Percentiles rank a stretch among this genome's conserved stretches.
Evolutionary conservation across 2,888 invertebrate genomes (phyloP).

Genomic region (Osedax fenrisi): DNA sequence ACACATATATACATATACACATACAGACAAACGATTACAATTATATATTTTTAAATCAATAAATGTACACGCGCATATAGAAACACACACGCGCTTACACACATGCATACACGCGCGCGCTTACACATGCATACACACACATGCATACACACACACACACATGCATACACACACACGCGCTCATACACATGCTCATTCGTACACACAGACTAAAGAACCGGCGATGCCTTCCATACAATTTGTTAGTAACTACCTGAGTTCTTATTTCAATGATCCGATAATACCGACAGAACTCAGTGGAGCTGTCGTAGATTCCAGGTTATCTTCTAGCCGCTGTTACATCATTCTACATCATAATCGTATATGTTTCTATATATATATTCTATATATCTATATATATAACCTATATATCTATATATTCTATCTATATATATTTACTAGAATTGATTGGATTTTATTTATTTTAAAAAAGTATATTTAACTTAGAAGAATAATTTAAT

Average conservation of each 20-base stretch:
- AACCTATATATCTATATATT: no score
- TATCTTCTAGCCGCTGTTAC: no score
- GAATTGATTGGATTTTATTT: no score
- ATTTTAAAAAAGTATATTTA: no score
- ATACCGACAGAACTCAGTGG: no score
- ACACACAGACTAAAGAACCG: no score
- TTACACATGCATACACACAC: background rate
- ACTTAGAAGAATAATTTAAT: no score
- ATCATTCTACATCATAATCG: no score
- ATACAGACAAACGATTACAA: background rate
- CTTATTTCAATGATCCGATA: constrained; percentile 78
- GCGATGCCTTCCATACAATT: constrained; percentile 73
- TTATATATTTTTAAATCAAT: background rate
- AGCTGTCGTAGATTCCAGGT: no score
- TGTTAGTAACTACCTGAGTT: constrained; percentile 72
- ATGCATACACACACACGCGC: background rate
- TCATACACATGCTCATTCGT: background rate
- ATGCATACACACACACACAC: background rate
- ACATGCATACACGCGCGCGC: background rate
- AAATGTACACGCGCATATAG: background rate
- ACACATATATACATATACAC: background rate
- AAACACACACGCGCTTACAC: background rate
- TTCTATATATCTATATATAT: no score
- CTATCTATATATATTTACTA: no score
- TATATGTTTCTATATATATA: no score